Percentiles rank a stretch among this genome's conserved stretches.
Conservation (phyloP, 1,140 invertebrate species). For the Drosophila rhopaloa region DNA sequence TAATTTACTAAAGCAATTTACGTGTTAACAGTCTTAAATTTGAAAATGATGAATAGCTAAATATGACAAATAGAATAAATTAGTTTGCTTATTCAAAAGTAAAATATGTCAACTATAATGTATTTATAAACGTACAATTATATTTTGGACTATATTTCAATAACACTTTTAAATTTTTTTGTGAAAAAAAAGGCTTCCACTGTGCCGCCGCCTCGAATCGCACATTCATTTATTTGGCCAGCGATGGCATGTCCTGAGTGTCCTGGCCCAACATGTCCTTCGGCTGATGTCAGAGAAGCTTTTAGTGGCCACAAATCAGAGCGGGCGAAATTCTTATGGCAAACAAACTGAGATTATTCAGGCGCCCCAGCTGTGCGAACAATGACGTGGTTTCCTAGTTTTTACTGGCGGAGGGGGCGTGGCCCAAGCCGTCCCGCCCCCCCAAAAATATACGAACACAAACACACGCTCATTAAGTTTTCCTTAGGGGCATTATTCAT, state of each 20-base stretch:
- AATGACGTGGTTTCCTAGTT: conserved; percentile 48
- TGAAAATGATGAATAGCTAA: no score
- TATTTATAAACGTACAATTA: no score
- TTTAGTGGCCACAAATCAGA: conserved; percentile 75
- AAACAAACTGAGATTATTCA: conserved; percentile 56
- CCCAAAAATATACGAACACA: not conserved
- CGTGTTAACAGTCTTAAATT: no score
- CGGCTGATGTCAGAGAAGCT: conserved; percentile 72
- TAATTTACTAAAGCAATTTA: no score
- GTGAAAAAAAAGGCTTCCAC: not conserved
- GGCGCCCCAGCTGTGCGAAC: conserved; percentile 36
- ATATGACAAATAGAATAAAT: no score
- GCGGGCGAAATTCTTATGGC: conserved; percentile 46
- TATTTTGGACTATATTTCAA: no score
- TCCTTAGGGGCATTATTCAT: conserved; percentile 53
- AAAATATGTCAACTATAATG: no score
- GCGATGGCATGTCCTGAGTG: conserved; percentile 28
- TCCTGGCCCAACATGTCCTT: conserved; percentile 45
- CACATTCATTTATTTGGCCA: conserved; percentile 53
- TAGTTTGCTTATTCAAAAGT: no score
- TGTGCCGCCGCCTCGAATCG: conserved; percentile 12
- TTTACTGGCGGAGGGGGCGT: conserved; percentile 9
- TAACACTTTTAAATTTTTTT: no score
- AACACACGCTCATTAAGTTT: conserved; percentile 46
- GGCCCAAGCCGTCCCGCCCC: not conserved